These are phyloP conservation scores for Melipona beecheii DNA, from an alignment of 2,888 invertebrate genomes.

Conservation along the genomic window DNA sequence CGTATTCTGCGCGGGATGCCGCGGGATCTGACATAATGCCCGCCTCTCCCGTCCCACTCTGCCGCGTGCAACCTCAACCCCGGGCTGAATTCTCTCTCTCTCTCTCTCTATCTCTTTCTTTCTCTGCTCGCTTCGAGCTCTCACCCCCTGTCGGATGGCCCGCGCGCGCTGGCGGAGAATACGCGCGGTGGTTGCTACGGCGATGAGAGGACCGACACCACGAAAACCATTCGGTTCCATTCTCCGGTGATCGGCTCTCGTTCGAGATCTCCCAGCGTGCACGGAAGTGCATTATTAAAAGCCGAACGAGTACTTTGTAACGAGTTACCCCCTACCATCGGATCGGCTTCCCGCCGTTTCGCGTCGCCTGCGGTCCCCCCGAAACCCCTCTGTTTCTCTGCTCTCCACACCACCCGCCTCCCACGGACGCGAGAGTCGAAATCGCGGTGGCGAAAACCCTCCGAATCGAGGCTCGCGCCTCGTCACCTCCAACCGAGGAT, in stretches of 20 bases:
- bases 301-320: slow-evolving; percentile 73
- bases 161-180: slow-evolving; percentile 7
- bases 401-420: too few relatives aligned
- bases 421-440: background rate
- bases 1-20: slow-evolving; percentile 53
- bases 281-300: slow-evolving; percentile 77
- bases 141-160: background rate
- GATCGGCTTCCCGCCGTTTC: slow-evolving; percentile 26
- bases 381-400: background rate
- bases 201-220: slow-evolving; percentile 71
- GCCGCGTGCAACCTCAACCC: slow-evolving; percentile 25
- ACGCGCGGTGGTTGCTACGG: slow-evolving; percentile 74
- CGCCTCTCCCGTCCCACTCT: slow-evolving; percentile 22
- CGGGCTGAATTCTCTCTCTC: slow-evolving; percentile 26
- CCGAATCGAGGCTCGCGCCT: background rate
- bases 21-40: slow-evolving; percentile 62
- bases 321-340: slow-evolving; percentile 50
- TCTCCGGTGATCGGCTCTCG: slow-evolving; percentile 69
- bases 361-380: background rate
- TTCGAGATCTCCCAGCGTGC: slow-evolving; percentile 66
- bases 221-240: slow-evolving; percentile 71
- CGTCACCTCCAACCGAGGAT: background rate
- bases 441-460: background rate
- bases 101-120: background rate
- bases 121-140: background rate